Conservation (phyloP, 2,888 invertebrate species). For the Catocala fraxini region DNA sequence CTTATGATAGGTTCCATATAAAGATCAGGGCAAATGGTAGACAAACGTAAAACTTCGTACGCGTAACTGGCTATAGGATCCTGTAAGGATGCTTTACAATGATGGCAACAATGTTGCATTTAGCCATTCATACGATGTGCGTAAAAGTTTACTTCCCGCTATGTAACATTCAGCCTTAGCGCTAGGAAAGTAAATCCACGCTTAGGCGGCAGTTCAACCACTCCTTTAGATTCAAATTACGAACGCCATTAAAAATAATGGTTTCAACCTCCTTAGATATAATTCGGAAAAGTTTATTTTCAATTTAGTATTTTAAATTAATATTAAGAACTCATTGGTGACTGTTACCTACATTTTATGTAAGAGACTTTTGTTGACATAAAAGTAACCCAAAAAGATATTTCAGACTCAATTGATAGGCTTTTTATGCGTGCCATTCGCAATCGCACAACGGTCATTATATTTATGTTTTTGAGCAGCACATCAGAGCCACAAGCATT, state of each 20-base stretch:
- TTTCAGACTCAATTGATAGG: conserved; percentile 11
- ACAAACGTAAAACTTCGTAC: too few relatives aligned
- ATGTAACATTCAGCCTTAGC: too few relatives aligned
- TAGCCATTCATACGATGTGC: too few relatives aligned
- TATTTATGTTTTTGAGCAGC: conserved; percentile 39
- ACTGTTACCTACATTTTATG: neutral
- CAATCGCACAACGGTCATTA: conserved; percentile 40
- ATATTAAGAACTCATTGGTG: neutral
- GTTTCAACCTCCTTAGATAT: neutral
- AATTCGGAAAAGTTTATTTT: neutral
- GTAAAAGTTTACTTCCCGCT: too few relatives aligned
- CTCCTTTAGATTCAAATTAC: neutral
- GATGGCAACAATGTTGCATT: too few relatives aligned
- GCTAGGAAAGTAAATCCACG: too few relatives aligned
- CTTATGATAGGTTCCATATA: too few relatives aligned
- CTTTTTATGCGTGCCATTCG: conserved; percentile 45
- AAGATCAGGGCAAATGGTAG: too few relatives aligned
- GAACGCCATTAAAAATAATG: conserved; percentile 13
- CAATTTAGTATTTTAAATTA: neutral
- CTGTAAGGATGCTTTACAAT: too few relatives aligned
- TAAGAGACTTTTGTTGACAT: neutral
- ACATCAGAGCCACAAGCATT: neutral
- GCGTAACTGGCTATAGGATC: too few relatives aligned
- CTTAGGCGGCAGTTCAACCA: too few relatives aligned
- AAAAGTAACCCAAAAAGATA: neutral